Evolutionary conservation across 2,113 vertebrate species (phyloP).

Genomic region (Pollachius pollachius): DNA sequence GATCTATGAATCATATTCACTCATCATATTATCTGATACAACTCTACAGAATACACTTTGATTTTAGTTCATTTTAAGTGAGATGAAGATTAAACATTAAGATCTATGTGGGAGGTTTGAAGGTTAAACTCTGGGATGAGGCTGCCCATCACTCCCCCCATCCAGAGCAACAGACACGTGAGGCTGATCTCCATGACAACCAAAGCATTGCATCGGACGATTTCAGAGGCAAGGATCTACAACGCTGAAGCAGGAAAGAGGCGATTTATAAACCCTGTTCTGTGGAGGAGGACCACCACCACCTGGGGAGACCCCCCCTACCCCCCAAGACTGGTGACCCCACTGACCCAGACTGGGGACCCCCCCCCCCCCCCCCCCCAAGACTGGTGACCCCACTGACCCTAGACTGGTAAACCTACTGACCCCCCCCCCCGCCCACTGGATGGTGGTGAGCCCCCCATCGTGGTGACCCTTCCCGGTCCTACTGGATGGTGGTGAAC

Average conservation of each 20-base stretch:
- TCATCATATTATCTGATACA: constrained; percentile 25
- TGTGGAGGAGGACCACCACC: neutral
- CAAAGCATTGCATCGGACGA: neutral
- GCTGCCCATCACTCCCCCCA: neutral
- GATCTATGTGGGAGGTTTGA: neutral
- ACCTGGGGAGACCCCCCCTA: neutral
- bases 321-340: constrained; percentile 12
- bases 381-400: too few relatives aligned
- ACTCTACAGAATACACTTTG: constrained; percentile 23
- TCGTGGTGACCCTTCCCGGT: neutral
- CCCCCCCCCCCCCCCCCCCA: too few relatives aligned
- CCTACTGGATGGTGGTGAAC: constrained; percentile 79
- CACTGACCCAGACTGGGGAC: too few relatives aligned
- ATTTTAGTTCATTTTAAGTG: constrained; percentile 48
- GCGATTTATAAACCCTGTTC: neutral
- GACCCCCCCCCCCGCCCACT: neutral
- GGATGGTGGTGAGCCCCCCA: too few relatives aligned
- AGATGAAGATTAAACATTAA: constrained; percentile 35
- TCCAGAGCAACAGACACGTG: neutral
- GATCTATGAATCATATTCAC: constrained; percentile 19
- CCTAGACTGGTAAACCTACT: too few relatives aligned
- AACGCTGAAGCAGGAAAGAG: neutral
- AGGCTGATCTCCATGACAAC: neutral
- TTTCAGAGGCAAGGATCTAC: constrained; percentile 3
- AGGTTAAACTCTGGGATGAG: constrained; percentile 43